These are phyloP conservation scores for Octodonta nipae DNA, from an alignment of 2,888 invertebrate genomes.

Conservation along the genomic window DNA sequence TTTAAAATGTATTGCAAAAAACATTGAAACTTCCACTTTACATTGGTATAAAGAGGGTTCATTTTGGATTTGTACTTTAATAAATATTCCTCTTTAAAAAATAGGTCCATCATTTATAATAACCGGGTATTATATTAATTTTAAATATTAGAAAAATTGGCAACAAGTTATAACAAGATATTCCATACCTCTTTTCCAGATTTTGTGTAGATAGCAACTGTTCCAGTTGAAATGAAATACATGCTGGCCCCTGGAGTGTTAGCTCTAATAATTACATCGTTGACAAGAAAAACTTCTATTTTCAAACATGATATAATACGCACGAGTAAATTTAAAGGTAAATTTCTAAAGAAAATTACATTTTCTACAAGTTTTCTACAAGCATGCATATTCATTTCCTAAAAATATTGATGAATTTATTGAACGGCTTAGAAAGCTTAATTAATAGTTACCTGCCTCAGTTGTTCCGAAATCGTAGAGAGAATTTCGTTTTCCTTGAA, in stretches of 20 bases:
- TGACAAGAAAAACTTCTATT: slow-evolving; percentile 40
- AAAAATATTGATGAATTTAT: slow-evolving; percentile 10
- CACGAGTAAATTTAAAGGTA: slow-evolving; percentile 37
- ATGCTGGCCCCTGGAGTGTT: slow-evolving; percentile 41
- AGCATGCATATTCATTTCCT: slow-evolving; percentile 42
- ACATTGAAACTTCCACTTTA: no score
- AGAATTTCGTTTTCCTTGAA: slow-evolving; percentile 44
- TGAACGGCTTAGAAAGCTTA: no score
- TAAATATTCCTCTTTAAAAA: no score
- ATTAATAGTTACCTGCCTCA: slow-evolving; percentile 26
- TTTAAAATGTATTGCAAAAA: no score
- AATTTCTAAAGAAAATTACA: slow-evolving; percentile 40
- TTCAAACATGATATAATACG: slow-evolving; percentile 39
- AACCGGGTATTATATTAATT: no score
- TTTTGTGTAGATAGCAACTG: slow-evolving; percentile 40
- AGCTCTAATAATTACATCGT: slow-evolving; percentile 41
- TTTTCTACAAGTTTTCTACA: slow-evolving; percentile 43
- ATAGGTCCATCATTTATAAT: no score
- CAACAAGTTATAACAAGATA: no score
- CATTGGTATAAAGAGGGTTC: no score
- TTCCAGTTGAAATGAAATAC: slow-evolving; percentile 45
- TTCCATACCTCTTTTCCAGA: slow-evolving; percentile 35
- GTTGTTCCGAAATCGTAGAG: slow-evolving; percentile 40
- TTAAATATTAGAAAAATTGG: no score
- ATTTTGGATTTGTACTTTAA: no score